Base-by-base conservation (phyloP, 2,888 invertebrate species). In the Drosophila kuntzei region DNA sequence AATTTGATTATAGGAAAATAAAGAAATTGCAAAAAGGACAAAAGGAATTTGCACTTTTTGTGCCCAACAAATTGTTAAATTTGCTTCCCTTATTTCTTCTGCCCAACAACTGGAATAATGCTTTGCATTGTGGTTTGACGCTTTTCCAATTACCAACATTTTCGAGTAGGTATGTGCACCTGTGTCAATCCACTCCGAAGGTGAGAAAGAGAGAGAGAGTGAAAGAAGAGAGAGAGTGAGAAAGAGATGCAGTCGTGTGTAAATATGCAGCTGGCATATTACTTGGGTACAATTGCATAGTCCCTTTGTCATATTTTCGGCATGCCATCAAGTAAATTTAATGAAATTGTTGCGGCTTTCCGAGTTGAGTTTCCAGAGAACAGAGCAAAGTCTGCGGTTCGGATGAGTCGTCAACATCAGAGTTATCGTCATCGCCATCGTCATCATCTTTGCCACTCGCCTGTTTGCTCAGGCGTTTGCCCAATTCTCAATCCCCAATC, bases 281-380 rank as follows among this genome's bases (percentile, higher is more conserved):
- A 70, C 71, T 66, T 41, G 53, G 36, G 27, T 32, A 64, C 57
- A 60, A 71, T 74, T 71, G 76, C 59, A 59, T 39, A 55, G 59
- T 76, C 69, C 62, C 80, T 78, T 82, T 82, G 83, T 76, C 76
- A 83, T 76, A 80, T 72, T 70, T 76, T 72, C 36, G 66, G 83
- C 65, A 78, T 76, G 73, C 55, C 61, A 49, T 50, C 63, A 73
- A 67, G 72, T 65, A 61, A 78, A 72, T 80, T 81, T 84, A 83
- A 83, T 87, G 84, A 83, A 83, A 87, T 81, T 86, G 82, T 75
- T 87, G 84, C 79, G 81, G 84, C 81, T 76, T 77, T 74, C 55
- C 55, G 9, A 67, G 73, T 69, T 70, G 69, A 68, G 74, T 71
- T 76, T 67, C 73, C 71, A 69, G 71, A 71, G 84, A 79, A 71